Percentiles rank a stretch among this genome's conserved stretches.
Conservation (phyloP, 2,797 vertebrate genomes). For the Halcyon badia region DNA sequence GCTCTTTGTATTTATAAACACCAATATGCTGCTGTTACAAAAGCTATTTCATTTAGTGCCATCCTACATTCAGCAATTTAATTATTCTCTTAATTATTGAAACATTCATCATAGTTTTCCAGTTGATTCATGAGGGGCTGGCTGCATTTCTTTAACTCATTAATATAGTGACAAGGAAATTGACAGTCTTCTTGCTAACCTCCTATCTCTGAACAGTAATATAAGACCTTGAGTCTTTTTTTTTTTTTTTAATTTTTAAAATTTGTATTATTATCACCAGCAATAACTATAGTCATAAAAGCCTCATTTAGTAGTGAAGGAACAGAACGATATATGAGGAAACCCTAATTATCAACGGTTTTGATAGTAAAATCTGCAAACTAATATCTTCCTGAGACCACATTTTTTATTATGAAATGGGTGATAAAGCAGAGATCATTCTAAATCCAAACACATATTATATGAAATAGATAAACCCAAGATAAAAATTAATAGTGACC, state of each 20-base stretch:
- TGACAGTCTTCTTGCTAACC: constrained; percentile 39
- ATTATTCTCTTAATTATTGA: constrained; percentile 79
- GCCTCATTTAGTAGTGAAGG: constrained; percentile 38
- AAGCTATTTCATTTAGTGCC: constrained; percentile 71
- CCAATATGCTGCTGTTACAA: background rate
- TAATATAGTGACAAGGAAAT: constrained; percentile 44
- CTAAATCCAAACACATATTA: constrained; percentile 52
- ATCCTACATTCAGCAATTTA: constrained; percentile 67
- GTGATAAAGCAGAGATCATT: constrained; percentile 70
- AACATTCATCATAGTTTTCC: constrained; percentile 77
- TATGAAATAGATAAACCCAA: constrained; percentile 55
- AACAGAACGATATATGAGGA: constrained; percentile 52
- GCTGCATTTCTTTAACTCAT: constrained; percentile 71
- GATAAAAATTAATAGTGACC: constrained; percentile 71
- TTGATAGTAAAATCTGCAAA: constrained; percentile 62
- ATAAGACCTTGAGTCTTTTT: background rate
- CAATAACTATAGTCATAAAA: constrained; percentile 67
- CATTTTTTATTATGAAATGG: constrained; percentile 65
- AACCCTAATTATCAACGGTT: constrained; percentile 68
- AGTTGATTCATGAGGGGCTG: constrained; percentile 66
- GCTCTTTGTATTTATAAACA: constrained; percentile 72
- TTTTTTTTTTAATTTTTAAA: constrained; percentile 23
- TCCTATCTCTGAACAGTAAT: constrained; percentile 6
- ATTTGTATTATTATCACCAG: constrained; percentile 43
- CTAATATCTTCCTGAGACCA: constrained; percentile 49